These are phyloP conservation scores for Capricornis sumatraensis DNA, from an alignment of 2,113 vertebrate genomes.

Conservation along the genomic window DNA sequence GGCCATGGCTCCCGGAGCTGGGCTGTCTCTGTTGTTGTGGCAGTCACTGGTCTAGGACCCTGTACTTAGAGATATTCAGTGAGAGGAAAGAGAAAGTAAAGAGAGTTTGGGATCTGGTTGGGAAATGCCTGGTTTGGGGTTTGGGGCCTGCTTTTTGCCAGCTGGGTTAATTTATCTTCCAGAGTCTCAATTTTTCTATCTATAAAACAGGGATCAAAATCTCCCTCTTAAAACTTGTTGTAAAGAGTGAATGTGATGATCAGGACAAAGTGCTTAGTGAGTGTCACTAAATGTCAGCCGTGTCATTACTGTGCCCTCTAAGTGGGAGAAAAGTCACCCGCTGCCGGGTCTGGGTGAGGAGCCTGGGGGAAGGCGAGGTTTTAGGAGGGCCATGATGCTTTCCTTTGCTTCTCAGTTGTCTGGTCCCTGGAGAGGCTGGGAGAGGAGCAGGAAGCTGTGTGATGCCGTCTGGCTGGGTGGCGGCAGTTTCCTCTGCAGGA, in stretches of 20 bases:
- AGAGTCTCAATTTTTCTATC: background rate
- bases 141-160: background rate
- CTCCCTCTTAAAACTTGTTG: background rate
- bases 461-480: background rate
- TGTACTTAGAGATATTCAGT: background rate
- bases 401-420: background rate
- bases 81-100: background rate
- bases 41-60: background rate
- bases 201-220: background rate
- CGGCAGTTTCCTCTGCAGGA: background rate
- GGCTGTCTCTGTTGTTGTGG: background rate
- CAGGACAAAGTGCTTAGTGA: background rate
- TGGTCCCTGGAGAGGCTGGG: background rate
- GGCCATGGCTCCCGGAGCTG: background rate
- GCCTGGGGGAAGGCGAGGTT: background rate
- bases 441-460: background rate
- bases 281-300: background rate
- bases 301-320: background rate
- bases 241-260: background rate
- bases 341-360: background rate
- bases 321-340: background rate
- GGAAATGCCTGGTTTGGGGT: background rate
- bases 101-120: background rate
- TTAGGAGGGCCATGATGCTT: rapidly evolving
- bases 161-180: background rate